A percentile compares a stretch with the other conserved stretches of the same genome.
Conservation (phyloP, 2,113 vertebrate species). For the Gadus macrocephalus region DNA sequence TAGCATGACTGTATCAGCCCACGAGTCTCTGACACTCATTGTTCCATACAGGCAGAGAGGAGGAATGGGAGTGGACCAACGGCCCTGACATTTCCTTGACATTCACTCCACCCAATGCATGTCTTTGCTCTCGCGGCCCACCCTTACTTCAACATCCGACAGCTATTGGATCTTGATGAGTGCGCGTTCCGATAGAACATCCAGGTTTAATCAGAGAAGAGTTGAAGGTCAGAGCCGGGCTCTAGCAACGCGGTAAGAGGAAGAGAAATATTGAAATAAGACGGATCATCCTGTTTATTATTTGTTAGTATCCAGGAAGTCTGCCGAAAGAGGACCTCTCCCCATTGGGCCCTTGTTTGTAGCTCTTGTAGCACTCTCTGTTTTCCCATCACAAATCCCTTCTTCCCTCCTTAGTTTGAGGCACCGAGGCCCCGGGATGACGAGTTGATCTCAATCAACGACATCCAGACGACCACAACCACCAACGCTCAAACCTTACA, state of each 20-base stretch:
- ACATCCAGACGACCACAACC: conserved; percentile 34
- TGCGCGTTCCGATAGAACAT: not conserved
- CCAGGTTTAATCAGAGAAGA: too few relatives aligned
- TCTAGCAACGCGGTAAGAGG: too few relatives aligned
- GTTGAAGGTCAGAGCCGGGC: too few relatives aligned
- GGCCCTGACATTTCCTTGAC: conserved; percentile 9
- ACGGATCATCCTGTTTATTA: too few relatives aligned
- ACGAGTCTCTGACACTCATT: conserved; percentile 5
- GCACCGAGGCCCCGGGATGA: conserved; percentile 10
- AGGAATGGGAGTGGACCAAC: conserved; percentile 10
- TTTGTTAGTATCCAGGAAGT: too few relatives aligned
- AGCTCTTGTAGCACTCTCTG: not conserved
- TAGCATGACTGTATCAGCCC: conserved; percentile 3
- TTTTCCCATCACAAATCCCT: not conserved
- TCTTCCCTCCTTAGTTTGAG: not conserved
- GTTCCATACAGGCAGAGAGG: conserved; percentile 13
- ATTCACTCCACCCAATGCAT: conserved; percentile 9
- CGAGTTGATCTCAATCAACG: conserved; percentile 33
- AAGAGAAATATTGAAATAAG: too few relatives aligned
- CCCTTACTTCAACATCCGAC: conserved; percentile 4
- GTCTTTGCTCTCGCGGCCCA: conserved; percentile 34
- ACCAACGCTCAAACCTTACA: conserved; percentile 43
- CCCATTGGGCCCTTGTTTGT: too few relatives aligned
- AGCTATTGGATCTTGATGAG: not conserved
- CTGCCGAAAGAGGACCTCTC: too few relatives aligned